Evolutionary conservation across 1,140 invertebrate genomes (phyloP).

Genomic region (Brachionus rotundiformis): DNA sequence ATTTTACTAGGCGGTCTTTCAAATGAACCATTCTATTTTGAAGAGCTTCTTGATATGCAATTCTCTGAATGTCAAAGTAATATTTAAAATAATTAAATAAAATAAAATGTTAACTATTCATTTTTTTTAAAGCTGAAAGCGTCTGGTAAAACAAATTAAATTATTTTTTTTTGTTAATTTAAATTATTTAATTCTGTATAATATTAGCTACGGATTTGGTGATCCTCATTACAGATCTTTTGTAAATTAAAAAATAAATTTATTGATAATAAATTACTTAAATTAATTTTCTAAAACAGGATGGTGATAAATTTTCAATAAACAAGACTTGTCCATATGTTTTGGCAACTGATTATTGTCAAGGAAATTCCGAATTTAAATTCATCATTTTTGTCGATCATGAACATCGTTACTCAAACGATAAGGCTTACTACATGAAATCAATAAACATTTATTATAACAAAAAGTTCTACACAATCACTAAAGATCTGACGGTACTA

Average conservation of each 20-base stretch:
- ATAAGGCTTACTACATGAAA: conserved; percentile 9
- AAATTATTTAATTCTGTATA: no score
- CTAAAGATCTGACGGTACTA: not conserved
- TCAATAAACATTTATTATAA: not conserved
- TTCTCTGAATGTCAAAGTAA: not conserved
- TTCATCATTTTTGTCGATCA: conserved; percentile 31
- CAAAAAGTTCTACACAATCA: not conserved
- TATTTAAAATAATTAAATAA: no score
- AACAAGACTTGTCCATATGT: conserved; percentile 24
- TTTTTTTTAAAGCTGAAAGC: not conserved
- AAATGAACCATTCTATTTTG: not conserved
- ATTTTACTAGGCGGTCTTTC: not conserved
- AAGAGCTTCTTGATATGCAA: not conserved
- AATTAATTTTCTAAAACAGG: not conserved
- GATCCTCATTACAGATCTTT: conserved; percentile 46
- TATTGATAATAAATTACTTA: not conserved
- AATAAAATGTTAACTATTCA: not conserved
- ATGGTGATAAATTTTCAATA: not conserved
- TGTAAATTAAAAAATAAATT: not conserved
- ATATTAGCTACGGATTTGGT: conserved; percentile 35
- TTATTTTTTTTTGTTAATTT: not conserved
- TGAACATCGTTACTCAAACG: conserved; percentile 5
- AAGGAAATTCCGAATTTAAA: not conserved
- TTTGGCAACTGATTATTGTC: conserved; percentile 34
- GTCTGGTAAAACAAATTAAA: not conserved